Base-by-base conservation (phyloP, 92 coral and sea anemone species). In the Epizoanthus scotinus region DNA sequence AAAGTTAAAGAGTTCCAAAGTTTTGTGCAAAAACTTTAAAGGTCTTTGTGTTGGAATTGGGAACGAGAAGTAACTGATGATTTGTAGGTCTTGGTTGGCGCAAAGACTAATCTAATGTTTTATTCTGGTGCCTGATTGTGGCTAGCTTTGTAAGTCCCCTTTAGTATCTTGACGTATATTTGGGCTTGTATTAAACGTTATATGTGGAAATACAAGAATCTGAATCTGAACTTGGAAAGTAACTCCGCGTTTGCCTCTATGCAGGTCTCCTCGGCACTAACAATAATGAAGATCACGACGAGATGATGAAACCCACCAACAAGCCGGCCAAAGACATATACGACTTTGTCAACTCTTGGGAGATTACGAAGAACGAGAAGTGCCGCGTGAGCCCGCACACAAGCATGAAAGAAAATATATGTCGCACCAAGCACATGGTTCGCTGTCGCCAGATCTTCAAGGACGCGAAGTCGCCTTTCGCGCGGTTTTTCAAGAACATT, bases 251-350 rank as follows among this genome's bases (percentile, higher is more conserved):
- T 62, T 52, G 18, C 49, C 15, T 34, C 60, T 13, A 2, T 21
- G 12, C 67, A 94, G 98, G 98, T 67, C 92, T 96, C 18, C 99
- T 96, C 71, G 99, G 99, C n/a, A 96, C 98, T n/a, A 96, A 96
- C 89, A 96, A 96, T 87, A 96, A 96, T 55, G 99, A 96, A 71
- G 67, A 68, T 55, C 90, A 93, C 42, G 99, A 96, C 49, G 98
- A 93, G 62, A 85, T 91, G 87, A 63, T 89, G 84, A 96, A 67
- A 54, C 86, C 88, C 0, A 65, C 49, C 61, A 83, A 83, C 90
- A 83, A 78, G 18, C 84, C 82, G 63, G 85, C 99, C 14, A 87
- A 78, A 60, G 73, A 79, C 52, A 38, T 86, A 67, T 82, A 85
- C 55, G 98, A 93, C 70, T 96, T 96, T 73, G 98, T 94, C 77